Evolutionary conservation across 2,113 vertebrate genomes (phyloP).

Genomic region (Apteryx owenii): DNA sequence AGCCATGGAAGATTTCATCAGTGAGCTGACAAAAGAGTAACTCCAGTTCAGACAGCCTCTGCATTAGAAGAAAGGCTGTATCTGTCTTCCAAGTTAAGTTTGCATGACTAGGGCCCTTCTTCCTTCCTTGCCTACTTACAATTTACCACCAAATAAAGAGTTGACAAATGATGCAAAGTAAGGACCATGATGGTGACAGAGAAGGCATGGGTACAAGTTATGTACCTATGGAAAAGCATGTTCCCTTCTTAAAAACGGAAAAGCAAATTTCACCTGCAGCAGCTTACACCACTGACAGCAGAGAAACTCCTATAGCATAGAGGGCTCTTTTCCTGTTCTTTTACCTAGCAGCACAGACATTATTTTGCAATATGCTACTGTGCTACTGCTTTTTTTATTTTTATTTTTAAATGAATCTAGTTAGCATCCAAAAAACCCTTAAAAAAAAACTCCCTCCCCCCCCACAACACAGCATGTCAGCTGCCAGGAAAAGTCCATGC

Average conservation of each 20-base stretch:
- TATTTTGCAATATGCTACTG: background rate
- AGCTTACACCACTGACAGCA: background rate
- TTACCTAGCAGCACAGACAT: background rate
- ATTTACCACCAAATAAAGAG: background rate
- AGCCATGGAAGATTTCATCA: background rate
- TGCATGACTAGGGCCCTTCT: background rate
- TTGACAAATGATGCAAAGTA: background rate
- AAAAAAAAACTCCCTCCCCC: too few species aligned
- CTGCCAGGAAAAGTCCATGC: background rate
- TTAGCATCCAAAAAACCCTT: background rate
- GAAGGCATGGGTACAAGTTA: background rate
- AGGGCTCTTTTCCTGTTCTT: background rate
- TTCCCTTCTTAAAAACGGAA: fast-evolving
- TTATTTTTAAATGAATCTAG: background rate
- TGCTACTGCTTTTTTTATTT: background rate
- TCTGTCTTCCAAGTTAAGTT: background rate
- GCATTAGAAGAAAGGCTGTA: background rate
- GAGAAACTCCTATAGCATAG: background rate
- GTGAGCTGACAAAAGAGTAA: background rate
- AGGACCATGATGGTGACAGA: background rate
- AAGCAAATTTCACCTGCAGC: background rate
- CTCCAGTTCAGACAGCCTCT: background rate
- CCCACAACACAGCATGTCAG: background rate
- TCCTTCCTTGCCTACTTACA: background rate
- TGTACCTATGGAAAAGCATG: background rate